Percentiles rank a stretch among this genome's conserved stretches.
These are phyloP conservation scores for Hoplostethus atlanticus DNA, from an alignment of 2,797 vertebrate genomes.

Conservation along the genomic window DNA sequence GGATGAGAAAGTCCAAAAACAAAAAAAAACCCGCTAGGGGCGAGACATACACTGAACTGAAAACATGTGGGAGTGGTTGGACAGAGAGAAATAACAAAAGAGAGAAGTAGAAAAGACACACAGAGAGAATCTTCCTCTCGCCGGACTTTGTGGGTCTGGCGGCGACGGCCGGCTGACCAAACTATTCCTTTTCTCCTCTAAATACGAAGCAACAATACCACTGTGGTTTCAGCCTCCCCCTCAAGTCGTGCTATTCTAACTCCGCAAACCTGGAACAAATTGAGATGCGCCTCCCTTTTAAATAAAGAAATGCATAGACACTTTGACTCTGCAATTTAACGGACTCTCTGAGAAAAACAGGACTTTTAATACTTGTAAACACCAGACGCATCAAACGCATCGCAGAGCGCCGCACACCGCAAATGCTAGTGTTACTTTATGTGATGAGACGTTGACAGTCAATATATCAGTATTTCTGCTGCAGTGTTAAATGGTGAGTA, in stretches of 20 bases:
- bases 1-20: no score
- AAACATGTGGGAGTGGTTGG: constrained; percentile 27
- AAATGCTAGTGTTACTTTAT: background rate
- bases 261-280: constrained; percentile 38
- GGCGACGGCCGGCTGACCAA: constrained; percentile 28
- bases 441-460: background rate
- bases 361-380: background rate
- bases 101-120: constrained; percentile 17
- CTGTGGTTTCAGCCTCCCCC: constrained; percentile 46
- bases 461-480: background rate
- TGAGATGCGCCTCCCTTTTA: background rate
- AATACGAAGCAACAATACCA: constrained; percentile 29
- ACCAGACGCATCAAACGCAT: background rate
- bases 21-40: background rate
- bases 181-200: constrained; percentile 46
- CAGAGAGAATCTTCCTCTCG: constrained; percentile 26
- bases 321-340: background rate
- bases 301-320: background rate
- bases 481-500: background rate
- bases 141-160: constrained; percentile 20
- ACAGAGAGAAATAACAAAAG: constrained; percentile 18
- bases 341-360: background rate
- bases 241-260: constrained; percentile 43
- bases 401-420: background rate
- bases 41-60: constrained; percentile 30